A percentile compares a stretch with the other conserved stretches of the same genome.
These are phyloP conservation scores for Epistrophella euchroma DNA, from an alignment of 2,888 invertebrate genomes.

Conservation along the genomic window DNA sequence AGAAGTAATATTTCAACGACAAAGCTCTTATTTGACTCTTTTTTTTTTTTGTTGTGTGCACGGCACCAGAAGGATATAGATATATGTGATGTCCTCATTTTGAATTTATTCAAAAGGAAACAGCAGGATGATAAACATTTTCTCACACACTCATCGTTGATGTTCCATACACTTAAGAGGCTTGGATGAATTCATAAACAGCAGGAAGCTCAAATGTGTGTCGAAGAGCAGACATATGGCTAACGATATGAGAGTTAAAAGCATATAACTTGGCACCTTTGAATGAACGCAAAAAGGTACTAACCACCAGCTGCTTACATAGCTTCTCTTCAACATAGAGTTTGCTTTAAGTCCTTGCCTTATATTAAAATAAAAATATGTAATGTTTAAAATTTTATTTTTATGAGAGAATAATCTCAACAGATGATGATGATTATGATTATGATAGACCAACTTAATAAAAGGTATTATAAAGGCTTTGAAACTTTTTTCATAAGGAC, in stretches of 20 bases:
- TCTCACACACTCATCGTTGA: slow-evolving; percentile 6
- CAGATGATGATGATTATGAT: slow-evolving; percentile 6
- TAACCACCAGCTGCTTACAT: background rate
- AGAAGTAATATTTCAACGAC: slow-evolving; percentile 10
- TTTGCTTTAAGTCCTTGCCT: background rate
- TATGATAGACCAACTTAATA: background rate
- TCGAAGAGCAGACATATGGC: slow-evolving; percentile 30
- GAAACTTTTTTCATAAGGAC: background rate
- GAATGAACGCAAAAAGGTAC: background rate
- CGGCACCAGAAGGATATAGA: slow-evolving; percentile 15
- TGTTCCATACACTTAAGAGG: slow-evolving; percentile 11
- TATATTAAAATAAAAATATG: background rate
- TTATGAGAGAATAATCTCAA: slow-evolving; percentile 10
- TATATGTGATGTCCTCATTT: slow-evolving; percentile 32
- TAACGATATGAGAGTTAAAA: slow-evolving; percentile 25
- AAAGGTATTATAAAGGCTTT: background rate
- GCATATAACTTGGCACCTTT: slow-evolving; percentile 25
- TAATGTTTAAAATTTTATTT: background rate
- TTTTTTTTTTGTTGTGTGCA: background rate
- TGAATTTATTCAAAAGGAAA: slow-evolving; percentile 33
- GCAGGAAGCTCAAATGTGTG: slow-evolving; percentile 16
- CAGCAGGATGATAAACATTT: slow-evolving; percentile 51
- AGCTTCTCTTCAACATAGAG: background rate
- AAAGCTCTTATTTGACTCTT: slow-evolving; percentile 1
- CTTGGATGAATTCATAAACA: slow-evolving; percentile 23